These are phyloP conservation scores for Conus betulinus DNA, from an alignment of 1,140 invertebrate species.

Conservation along the genomic window DNA sequence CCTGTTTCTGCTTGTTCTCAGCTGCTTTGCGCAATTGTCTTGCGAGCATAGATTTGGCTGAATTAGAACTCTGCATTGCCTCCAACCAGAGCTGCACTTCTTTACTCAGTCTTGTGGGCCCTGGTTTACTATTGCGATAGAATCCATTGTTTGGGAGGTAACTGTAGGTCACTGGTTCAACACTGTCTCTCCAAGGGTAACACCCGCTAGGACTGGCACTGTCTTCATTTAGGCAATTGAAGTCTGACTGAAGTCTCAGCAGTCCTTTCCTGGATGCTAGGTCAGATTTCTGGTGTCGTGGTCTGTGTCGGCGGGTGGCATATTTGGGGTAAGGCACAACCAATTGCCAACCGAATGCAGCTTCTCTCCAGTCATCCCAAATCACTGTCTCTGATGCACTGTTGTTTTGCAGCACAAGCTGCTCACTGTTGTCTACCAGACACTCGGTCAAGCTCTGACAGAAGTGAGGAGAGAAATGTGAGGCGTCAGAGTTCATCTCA, in stretches of 20 bases:
- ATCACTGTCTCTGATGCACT: constrained; percentile 38
- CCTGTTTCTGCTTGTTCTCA: not conserved
- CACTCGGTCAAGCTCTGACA: constrained; percentile 26
- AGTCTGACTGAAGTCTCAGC: constrained; percentile 3
- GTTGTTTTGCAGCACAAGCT: constrained; percentile 45
- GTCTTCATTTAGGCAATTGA: constrained; percentile 59
- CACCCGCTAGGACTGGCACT: constrained; percentile 41
- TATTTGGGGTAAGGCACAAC: constrained; percentile 47
- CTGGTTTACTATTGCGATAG: constrained; percentile 59
- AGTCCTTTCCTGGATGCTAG: constrained; percentile 21
- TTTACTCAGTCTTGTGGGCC: constrained; percentile 23
- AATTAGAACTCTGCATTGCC: not conserved
- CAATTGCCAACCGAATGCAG: constrained; percentile 56
- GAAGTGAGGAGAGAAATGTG: constrained; percentile 16
- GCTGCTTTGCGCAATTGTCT: not conserved
- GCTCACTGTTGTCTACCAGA: constrained; percentile 46
- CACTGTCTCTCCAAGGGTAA: constrained; percentile 61
- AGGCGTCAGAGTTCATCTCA: not conserved
- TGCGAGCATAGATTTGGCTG: not conserved
- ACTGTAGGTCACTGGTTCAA: constrained; percentile 66
- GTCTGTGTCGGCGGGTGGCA: constrained; percentile 26
- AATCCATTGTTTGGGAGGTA: constrained; percentile 66
- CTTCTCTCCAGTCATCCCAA: constrained; percentile 56
- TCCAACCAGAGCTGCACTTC: constrained; percentile 58
- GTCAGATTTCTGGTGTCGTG: constrained; percentile 38